Evolutionary conservation across 1,140 invertebrate species (phyloP), one percentile per base, ranked within the genome.

Genomic region (Lineus longissimus): DNA sequence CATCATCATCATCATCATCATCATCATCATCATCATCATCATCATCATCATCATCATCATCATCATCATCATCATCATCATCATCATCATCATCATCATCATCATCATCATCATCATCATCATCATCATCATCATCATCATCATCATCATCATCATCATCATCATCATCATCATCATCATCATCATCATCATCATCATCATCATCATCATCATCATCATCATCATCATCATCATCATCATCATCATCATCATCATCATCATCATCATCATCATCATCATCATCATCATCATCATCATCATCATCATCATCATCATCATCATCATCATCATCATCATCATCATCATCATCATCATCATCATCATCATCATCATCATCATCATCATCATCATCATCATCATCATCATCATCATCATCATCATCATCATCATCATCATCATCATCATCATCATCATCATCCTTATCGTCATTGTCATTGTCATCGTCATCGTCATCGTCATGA

Each of bases 31-130:
- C 62, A 63, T 63, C 62, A 63, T 63, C 60, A 63, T 63, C 61
- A 63, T 62, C 30, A 9, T 9, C 27, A 65, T 9, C 27, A 30
- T 63, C 22, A 45, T 62, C 59, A 63, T 23, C 60, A 64, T 64
- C 62, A 63, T 63, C 62, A 63, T 63, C 59, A 63, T 63, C 62
- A 63, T 64, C 62, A 63, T 63, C 62, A 61, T 62, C 62, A 63
- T 63, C 62, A 63, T 63, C 60, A 63, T 63, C 61, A 63, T 62
- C 62, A 63, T 62, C 62, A 63, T 62, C 62, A 63, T 63, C 62
- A 64, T 63, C 62, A 0, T 63, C 62, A 64, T 63, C 62, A 64
- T 47, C 58, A 64, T 64, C 43, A 59, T 65, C 22, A 58, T 64
- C 36, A 64, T 56, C 40, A 27, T 62, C 45, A 55, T 64, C 23